phyloP scores from a whole-genome alignment of 1,140 invertebrate genomes.

The Zaprionus inermis region DNA sequence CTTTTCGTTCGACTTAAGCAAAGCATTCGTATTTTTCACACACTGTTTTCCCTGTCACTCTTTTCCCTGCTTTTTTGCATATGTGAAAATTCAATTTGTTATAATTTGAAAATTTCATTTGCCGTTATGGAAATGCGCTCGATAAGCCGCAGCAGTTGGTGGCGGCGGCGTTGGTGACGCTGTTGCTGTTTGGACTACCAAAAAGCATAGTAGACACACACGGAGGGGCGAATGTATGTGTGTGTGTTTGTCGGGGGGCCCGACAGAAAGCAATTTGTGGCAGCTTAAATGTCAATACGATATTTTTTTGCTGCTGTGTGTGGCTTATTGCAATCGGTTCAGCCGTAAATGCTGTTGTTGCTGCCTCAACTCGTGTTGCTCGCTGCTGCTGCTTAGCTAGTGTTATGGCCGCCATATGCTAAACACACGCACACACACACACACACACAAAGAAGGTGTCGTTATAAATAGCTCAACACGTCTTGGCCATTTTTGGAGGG shows the following conservation, averaged over 20 bases:
- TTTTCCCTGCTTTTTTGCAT: slow-evolving; percentile 33
- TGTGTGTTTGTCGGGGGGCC: slow-evolving; percentile 20
- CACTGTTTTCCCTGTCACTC: slow-evolving; percentile 1
- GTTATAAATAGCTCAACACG: slow-evolving; percentile 74
- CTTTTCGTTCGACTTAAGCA: neutral
- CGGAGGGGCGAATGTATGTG: slow-evolving; percentile 13
- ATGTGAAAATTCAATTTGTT: slow-evolving; percentile 79
- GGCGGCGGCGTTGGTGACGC: no score
- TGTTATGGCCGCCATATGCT: slow-evolving; percentile 46
- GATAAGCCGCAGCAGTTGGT: slow-evolving; percentile 59
- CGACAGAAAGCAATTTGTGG: slow-evolving; percentile 75
- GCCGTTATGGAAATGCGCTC: slow-evolving; percentile 70
- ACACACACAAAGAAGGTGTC: slow-evolving; percentile 19
- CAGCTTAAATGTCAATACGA: slow-evolving; percentile 76
- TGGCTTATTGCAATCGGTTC: slow-evolving; percentile 47
- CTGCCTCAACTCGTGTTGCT: no score
- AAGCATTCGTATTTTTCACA: neutral
- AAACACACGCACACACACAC: slow-evolving; percentile 12
- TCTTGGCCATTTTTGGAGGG: slow-evolving; percentile 28
- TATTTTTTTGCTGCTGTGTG: slow-evolving; percentile 25
- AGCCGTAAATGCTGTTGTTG: neutral
- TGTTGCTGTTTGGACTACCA: slow-evolving; percentile 14
- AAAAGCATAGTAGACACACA: slow-evolving; percentile 6
- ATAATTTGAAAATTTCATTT: slow-evolving; percentile 82
- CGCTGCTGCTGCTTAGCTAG: slow-evolving; percentile 26